Evolutionary conservation across 35 echinoderm and acorn worm genomes (phyloP).

Genomic region (Ophiothrix spiculata): DNA sequence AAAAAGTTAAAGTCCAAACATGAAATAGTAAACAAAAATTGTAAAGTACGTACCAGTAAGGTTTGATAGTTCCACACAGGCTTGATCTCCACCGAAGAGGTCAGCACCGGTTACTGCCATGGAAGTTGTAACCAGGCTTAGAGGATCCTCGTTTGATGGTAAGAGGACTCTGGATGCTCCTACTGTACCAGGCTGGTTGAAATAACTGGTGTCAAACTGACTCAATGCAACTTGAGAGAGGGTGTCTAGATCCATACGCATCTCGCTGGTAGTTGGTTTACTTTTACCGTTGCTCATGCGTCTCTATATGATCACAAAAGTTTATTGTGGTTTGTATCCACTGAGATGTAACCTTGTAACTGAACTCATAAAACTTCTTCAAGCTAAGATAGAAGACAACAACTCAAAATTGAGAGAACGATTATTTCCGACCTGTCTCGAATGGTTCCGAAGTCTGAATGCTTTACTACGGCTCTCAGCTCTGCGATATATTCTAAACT

Average conservation of each 20-base stretch:
- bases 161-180: conserved; percentile 48
- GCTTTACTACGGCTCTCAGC: conserved; percentile 4
- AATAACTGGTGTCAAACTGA: conserved; percentile 72
- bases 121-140: conserved; percentile 44
- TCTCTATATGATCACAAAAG: conserved; percentile 29
- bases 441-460: conserved; percentile 62
- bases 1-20: too few relatives aligned
- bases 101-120: conserved; percentile 41
- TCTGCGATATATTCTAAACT: conserved; percentile 56
- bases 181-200: conserved; percentile 43
- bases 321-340: conserved; percentile 22
- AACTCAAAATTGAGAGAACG: conserved; percentile 15
- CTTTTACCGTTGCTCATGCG: conserved; percentile 47
- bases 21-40: too few relatives aligned
- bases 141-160: conserved; percentile 29
- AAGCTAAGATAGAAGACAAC: conserved; percentile 19
- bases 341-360: conserved; percentile 24
- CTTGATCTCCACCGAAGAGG: conserved; percentile 41
- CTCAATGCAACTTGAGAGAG: conserved; percentile 85
- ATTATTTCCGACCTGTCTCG: conserved; percentile 54
- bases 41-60: conserved; percentile 29
- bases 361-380: conserved; percentile 22
- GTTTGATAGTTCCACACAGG: conserved; percentile 34
- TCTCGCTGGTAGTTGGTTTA: conserved; percentile 66
- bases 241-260: conserved; percentile 95